Evolutionary conservation across 2,888 invertebrate genomes (phyloP).

Genomic region (Archips xylosteana): DNA sequence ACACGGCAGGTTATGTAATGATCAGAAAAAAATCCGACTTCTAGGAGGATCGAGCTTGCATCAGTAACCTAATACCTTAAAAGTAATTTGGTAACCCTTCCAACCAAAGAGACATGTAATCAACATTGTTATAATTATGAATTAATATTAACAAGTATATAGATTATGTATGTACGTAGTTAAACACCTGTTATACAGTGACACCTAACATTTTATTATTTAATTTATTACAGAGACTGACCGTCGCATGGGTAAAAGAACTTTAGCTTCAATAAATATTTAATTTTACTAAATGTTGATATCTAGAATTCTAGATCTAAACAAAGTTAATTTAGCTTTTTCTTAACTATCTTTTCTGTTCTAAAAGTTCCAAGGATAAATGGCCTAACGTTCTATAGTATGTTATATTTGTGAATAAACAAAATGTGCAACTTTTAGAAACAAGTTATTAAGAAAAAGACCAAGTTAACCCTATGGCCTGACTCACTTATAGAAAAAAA

Average conservation of each 20-base stretch:
- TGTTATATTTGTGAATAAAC: too few species aligned
- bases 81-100: constrained; percentile 45
- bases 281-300: background rate
- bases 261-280: background rate
- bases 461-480: background rate
- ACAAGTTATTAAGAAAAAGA: background rate
- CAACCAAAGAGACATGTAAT: constrained; percentile 69
- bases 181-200: constrained; percentile 85
- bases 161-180: constrained; percentile 80
- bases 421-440: background rate
- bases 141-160: constrained; percentile 84
- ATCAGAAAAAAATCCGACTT: background rate
- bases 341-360: background rate
- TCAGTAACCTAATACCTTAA: background rate
- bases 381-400: too few species aligned
- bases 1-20: background rate
- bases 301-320: background rate
- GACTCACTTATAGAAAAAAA: background rate
- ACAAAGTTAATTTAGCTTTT: background rate
- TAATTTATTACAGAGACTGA: constrained; percentile 67
- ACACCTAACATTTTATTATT: constrained; percentile 78
- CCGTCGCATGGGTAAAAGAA: constrained; percentile 60
- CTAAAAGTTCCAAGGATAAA: background rate
- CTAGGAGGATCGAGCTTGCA: background rate
- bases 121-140: constrained; percentile 81